Base-by-base conservation (phyloP, 2,797 vertebrate genomes). In the Melanotaenia pygmaea region DNA sequence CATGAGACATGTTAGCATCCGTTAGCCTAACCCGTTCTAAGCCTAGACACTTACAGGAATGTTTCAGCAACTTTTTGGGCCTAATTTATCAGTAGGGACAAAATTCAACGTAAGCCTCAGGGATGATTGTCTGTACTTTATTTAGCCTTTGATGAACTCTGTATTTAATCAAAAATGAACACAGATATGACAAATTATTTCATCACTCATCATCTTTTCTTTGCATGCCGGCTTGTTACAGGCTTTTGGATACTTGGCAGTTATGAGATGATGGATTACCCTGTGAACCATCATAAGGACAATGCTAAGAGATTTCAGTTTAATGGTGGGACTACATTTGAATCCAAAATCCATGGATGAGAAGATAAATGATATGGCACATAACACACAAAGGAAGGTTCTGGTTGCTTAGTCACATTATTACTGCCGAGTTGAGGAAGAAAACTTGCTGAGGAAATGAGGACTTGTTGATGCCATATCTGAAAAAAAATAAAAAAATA, bases 321-420 rank as follows among this genome's bases (percentile, higher is more conserved):
- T 45, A 71, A 71, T 62, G n/a, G 59, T 63, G 35, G 56, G 26
- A 7, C 26, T 60, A 50, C n/a, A 37, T 69, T 40, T 61, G 59
- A 61, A 26, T 38, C 12, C 43, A 22, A 45, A 51, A 45, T 62
- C 53, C 26, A 38, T 35, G 32, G 34, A 70, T 5, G 34, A 62
- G 24, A 35, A 62, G 47, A 70, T 70, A 62, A 53, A 70, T 62
- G 26, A 70, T 56, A 34, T 24, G 30, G 47, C 26, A 67, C 20
- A 11, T 24, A 4, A 53, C 35, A 56, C 59, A 24, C 5, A 13
- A 54, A 38, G 2, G n/a, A 14, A 57, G 14, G 28, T 13, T 9
- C 28, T 71, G 59, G 50, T 34, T 56, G 13, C n/a, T 34, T 45
- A 26, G 26, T 56, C 50, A n/a, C 30, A 14, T 16, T 22, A n/a